Conservation (phyloP, 2,113 vertebrate species). For the Dromiciops gliroides region DNA sequence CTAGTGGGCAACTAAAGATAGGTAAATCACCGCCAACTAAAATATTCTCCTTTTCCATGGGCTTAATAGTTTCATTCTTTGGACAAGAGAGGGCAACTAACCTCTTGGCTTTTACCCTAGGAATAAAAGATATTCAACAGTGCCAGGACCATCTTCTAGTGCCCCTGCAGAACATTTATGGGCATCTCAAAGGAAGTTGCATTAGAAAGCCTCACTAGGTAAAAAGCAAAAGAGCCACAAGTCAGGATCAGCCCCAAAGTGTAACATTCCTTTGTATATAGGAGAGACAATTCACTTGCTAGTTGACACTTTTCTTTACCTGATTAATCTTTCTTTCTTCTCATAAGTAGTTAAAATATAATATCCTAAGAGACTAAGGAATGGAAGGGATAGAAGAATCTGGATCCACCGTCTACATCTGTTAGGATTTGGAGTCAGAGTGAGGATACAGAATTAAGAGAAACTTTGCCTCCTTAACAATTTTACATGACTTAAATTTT, state of each 20-base stretch:
- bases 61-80: constrained; percentile 2
- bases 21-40: constrained; percentile 69
- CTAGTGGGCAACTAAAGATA: constrained; percentile 46
- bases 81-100: background rate
- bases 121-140: background rate
- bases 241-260: background rate
- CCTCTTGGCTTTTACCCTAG: background rate
- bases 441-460: background rate
- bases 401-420: background rate
- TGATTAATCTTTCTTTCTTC: background rate
- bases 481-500: background rate
- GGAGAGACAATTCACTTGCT: background rate
- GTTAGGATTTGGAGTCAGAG: background rate
- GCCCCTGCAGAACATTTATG: background rate
- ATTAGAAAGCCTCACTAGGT: background rate
- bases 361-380: background rate
- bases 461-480: background rate
- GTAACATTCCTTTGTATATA: background rate
- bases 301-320: background rate
- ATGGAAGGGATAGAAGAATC: background rate
- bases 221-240: background rate
- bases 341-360: background rate
- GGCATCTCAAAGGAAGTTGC: background rate
- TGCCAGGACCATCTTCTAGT: background rate
- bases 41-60: constrained; percentile 28